phyloP scores from a whole-genome alignment of 2,113 vertebrate genomes.

The Theropithecus gelada region DNA sequence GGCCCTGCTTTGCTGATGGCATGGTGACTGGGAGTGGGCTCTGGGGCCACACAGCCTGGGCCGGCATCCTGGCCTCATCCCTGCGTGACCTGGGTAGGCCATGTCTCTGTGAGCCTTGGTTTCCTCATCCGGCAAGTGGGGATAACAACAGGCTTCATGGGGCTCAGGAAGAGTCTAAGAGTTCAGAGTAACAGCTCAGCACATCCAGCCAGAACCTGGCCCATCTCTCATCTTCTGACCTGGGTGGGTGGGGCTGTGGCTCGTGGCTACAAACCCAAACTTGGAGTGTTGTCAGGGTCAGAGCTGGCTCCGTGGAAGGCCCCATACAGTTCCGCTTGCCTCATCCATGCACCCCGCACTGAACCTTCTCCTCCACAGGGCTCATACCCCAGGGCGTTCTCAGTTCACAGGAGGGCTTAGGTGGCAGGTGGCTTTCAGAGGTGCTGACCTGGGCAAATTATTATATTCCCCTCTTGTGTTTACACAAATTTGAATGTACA shows the following conservation, averaged over 20 bases:
- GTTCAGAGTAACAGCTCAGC: background rate
- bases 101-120: background rate
- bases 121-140: background rate
- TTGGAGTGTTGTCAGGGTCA: background rate
- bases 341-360: accelerated
- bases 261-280: background rate
- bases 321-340: accelerated
- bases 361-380: background rate
- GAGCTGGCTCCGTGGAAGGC: accelerated
- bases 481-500: background rate
- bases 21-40: accelerated
- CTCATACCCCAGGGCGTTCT: background rate
- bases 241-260: background rate
- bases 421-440: background rate
- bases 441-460: background rate
- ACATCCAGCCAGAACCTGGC: accelerated
- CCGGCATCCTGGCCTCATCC: background rate
- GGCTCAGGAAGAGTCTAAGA: background rate
- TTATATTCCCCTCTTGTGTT: background rate
- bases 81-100: accelerated
- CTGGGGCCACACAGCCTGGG: background rate
- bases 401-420: background rate
- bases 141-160: accelerated
- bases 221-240: background rate
- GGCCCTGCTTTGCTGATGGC: background rate